phyloP scores from a whole-genome alignment of 2,888 invertebrate genomes.

The Drosophila aldrichi region DNA sequence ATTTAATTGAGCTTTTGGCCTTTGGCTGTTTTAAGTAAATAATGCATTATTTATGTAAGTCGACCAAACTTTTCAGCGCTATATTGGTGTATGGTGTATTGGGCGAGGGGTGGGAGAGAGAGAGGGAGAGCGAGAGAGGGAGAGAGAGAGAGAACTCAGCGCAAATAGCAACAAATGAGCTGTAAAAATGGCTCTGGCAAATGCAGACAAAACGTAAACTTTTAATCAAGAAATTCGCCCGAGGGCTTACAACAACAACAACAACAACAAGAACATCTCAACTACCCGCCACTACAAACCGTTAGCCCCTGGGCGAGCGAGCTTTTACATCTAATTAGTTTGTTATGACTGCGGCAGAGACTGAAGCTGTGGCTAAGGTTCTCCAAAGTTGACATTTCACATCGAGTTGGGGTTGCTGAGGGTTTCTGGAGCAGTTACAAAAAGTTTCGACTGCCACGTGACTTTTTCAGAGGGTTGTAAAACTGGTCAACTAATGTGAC shows the following conservation, averaged over 20 bases:
- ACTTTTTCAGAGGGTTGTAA: slow-evolving; percentile 51
- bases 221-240: slow-evolving; percentile 65
- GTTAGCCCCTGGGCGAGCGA: not conserved
- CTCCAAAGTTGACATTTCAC: slow-evolving; percentile 61
- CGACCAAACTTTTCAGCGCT: slow-evolving; percentile 29
- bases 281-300: slow-evolving; percentile 16
- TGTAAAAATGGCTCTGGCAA: slow-evolving; percentile 59
- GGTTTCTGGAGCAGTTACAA: slow-evolving; percentile 5
- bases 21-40: slow-evolving; percentile 63
- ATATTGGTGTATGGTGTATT: not conserved
- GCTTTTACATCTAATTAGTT: slow-evolving; percentile 74
- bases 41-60: slow-evolving; percentile 74
- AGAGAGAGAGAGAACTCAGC: not conserved
- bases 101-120: not conserved
- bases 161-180: slow-evolving; percentile 72
- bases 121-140: too few relatives aligned
- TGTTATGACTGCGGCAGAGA: slow-evolving; percentile 42
- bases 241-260: slow-evolving; percentile 24
- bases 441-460: slow-evolving; percentile 37
- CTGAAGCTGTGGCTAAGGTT: slow-evolving; percentile 16
- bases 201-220: slow-evolving; percentile 59
- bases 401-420: slow-evolving; percentile 4
- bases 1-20: slow-evolving; percentile 73
- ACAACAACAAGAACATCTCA: slow-evolving; percentile 25
- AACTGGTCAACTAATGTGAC: slow-evolving; percentile 67